Evolutionary conservation across 2,113 vertebrate genomes (phyloP).

Genomic region (Ancistrus triradiatus): DNA sequence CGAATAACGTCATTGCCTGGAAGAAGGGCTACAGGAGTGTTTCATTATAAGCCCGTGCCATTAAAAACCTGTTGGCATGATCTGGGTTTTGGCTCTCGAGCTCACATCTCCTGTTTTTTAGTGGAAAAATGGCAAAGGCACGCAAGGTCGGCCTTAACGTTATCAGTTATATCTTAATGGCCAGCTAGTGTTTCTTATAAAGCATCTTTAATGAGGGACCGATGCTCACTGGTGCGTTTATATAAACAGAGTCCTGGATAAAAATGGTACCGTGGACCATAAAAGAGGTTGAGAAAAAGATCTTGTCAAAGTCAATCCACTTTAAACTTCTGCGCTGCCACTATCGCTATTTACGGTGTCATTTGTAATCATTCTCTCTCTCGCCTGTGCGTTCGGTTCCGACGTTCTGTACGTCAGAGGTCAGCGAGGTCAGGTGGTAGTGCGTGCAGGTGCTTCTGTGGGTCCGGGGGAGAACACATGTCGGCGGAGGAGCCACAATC

Average conservation of each 20-base stretch:
- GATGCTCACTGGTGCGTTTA: neutral
- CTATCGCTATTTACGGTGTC: neutral
- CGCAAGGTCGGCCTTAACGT: neutral
- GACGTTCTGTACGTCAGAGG: constrained; percentile 31
- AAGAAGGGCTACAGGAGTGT: constrained; percentile 64
- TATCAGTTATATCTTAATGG: neutral
- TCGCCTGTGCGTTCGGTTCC: too few species aligned
- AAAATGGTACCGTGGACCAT: neutral
- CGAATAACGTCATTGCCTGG: constrained; percentile 67
- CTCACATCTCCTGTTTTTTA: constrained; percentile 27
- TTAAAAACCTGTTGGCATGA: constrained; percentile 58
- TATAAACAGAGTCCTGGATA: neutral
- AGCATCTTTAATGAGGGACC: constrained; percentile 5
- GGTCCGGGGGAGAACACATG: constrained; percentile 13
- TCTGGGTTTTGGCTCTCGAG: constrained; percentile 57
- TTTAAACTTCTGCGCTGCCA: neutral
- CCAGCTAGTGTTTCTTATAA: neutral
- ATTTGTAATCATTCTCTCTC: neutral
- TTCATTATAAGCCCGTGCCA: constrained; percentile 70
- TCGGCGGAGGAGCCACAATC: constrained; percentile 61
- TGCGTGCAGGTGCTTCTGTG: constrained; percentile 62
- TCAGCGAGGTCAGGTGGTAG: constrained; percentile 23
- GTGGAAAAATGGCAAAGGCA: constrained; percentile 12
- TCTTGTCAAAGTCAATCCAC: neutral
- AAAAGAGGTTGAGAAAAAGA: neutral